Conservation (phyloP, 2,113 vertebrate species). For the Dromaius novaehollandiae region DNA sequence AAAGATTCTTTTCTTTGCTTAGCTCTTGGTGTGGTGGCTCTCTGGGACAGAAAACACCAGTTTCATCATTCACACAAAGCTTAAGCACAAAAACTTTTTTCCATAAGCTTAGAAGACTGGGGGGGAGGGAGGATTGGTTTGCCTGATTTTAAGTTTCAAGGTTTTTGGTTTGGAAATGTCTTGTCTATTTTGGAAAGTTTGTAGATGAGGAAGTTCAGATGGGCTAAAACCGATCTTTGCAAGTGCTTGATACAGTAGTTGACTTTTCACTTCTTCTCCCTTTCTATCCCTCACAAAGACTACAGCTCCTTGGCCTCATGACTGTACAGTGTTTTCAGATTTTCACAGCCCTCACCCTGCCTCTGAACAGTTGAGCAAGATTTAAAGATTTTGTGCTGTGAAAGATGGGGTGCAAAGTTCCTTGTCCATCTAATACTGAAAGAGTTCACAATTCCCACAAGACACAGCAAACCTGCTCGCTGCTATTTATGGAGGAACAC, state of each 20-base stretch:
- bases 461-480: background rate
- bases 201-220: background rate
- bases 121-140: background rate
- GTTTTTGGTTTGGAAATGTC: background rate
- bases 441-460: background rate
- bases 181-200: background rate
- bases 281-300: background rate
- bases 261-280: background rate
- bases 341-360: background rate
- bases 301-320: background rate
- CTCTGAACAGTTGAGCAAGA: background rate
- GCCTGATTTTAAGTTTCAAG: background rate
- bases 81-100: background rate
- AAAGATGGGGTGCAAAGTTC: background rate
- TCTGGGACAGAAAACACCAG: background rate
- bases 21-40: background rate
- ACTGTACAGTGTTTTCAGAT: background rate
- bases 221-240: background rate
- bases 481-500: background rate
- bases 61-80: background rate
- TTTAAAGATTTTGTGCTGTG: background rate
- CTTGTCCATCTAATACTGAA: background rate
- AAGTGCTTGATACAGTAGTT: background rate
- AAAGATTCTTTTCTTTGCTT: background rate
- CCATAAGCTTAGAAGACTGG: background rate